phyloP scores from a whole-genome alignment of 2,888 invertebrate species.

The Meliscaeva auricollis region DNA sequence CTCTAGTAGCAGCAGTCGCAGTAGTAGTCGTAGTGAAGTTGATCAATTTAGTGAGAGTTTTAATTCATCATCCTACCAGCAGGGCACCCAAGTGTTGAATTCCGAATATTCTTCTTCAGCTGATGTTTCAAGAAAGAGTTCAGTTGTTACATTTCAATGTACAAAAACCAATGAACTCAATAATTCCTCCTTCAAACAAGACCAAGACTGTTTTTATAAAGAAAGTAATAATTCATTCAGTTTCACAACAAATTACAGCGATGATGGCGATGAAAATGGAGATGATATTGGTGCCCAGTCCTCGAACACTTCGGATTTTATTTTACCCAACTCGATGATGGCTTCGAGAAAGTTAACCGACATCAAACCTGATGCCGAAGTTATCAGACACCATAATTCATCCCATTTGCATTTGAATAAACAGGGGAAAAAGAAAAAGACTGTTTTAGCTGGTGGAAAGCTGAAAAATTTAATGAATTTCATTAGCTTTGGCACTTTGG shows the following conservation, averaged over 20 bases:
- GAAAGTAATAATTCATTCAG: conserved; percentile 74
- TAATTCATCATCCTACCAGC: conserved; percentile 67
- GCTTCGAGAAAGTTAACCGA: conserved; percentile 81
- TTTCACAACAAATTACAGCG: conserved; percentile 56
- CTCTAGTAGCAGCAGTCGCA: conserved; percentile 56
- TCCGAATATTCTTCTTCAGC: conserved; percentile 81
- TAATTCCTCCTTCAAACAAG: conserved; percentile 32
- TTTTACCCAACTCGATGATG: conserved; percentile 79
- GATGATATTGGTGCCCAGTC: conserved; percentile 40
- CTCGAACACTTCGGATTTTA: conserved; percentile 59
- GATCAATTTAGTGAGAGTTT: conserved; percentile 74
- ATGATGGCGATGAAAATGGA: conserved; percentile 44
- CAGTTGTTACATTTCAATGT: conserved; percentile 81
- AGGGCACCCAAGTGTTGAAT: conserved; percentile 69
- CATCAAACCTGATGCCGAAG: conserved; percentile 82
- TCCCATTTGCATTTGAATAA: conserved; percentile 49
- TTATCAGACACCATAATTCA: conserved; percentile 81
- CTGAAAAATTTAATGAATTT: conserved; percentile 77
- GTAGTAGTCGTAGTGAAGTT: conserved; percentile 64
- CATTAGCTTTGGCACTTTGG: conserved; percentile 78
- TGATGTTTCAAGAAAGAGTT: conserved; percentile 81
- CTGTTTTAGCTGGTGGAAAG: conserved; percentile 72
- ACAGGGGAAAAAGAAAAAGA: conserved; percentile 65
- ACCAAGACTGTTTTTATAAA: conserved; percentile 69
- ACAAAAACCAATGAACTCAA: conserved; percentile 35